Evolutionary conservation across 1,140 invertebrate species (phyloP).

Genomic region (Drosophila aff.): DNA sequence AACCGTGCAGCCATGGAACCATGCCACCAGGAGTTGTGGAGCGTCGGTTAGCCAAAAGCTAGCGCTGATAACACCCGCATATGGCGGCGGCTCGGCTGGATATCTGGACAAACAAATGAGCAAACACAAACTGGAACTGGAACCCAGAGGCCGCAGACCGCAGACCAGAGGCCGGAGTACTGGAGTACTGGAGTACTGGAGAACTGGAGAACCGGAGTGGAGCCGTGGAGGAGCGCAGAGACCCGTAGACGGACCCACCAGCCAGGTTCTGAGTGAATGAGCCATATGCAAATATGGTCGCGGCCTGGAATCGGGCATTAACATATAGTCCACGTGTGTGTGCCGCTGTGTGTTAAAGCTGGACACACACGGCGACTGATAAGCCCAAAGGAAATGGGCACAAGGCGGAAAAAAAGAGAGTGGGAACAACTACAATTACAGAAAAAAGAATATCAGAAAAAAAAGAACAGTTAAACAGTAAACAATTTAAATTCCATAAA

Average conservation of each 20-base stretch:
- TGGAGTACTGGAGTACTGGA: too few species aligned
- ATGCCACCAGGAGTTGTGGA: conserved; percentile 16
- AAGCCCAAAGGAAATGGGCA: conserved; percentile 65
- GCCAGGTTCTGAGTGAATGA: conserved; percentile 73
- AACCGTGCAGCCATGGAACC: conserved; percentile 1
- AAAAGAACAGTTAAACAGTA: not conserved
- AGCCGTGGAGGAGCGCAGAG: conserved; percentile 6
- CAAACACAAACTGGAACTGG: conserved; percentile 38
- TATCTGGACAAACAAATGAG: conserved; percentile 81
- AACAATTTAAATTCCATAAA: not conserved
- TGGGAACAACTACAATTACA: not conserved
- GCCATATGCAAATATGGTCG: conserved; percentile 78
- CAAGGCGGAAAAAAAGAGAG: conserved; percentile 42
- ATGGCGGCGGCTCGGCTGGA: conserved; percentile 50
- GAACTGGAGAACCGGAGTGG: conserved; percentile 4
- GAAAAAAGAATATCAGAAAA: not conserved
- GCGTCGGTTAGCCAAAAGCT: conserved; percentile 70
- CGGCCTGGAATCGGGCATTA: conserved; percentile 73
- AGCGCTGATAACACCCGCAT: conserved; percentile 82
- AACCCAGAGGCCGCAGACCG: conserved; percentile 26
- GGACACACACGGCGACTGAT: conserved; percentile 69
- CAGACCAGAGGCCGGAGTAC: conserved; percentile 1
- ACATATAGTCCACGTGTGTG: conserved; percentile 38
- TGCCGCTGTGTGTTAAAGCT: conserved; percentile 48
- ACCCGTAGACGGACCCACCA: conserved; percentile 42